These are phyloP conservation scores for Deroplatys truncata DNA, from an alignment of 2,888 invertebrate species.

Conservation along the genomic window DNA sequence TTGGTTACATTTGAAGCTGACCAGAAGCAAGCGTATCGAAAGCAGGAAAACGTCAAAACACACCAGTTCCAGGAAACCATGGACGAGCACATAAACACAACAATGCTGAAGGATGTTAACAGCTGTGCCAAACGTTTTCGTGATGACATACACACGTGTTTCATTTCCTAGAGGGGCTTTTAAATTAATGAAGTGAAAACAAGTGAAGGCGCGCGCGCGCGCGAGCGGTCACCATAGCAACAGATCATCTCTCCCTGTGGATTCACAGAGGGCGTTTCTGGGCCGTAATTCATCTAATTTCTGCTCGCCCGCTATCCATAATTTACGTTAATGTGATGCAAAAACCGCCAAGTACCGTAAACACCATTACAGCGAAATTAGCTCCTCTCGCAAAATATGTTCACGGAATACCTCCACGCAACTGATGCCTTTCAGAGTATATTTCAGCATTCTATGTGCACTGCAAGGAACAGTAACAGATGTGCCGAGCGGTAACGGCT, in stretches of 20 bases:
- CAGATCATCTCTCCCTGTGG: neutral
- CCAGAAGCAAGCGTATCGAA: no score
- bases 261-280: neutral
- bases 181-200: neutral
- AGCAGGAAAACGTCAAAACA: no score
- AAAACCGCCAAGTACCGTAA: neutral
- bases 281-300: neutral
- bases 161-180: neutral
- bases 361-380: neutral
- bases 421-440: no score
- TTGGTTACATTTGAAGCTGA: no score
- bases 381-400: no score
- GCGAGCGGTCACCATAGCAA: neutral
- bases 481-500: no score
- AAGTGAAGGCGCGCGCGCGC: neutral
- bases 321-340: neutral
- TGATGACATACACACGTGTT: neutral
- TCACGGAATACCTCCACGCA: no score
- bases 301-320: neutral
- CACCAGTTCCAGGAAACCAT: no score
- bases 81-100: neutral
- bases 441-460: no score
- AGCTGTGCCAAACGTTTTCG: neutral
- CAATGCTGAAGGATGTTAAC: neutral
- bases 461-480: no score